Percentiles rank a stretch among this genome's conserved stretches.
Evolutionary conservation across 2,888 invertebrate genomes (phyloP).

Genomic region (Amphiduros pacificus): DNA sequence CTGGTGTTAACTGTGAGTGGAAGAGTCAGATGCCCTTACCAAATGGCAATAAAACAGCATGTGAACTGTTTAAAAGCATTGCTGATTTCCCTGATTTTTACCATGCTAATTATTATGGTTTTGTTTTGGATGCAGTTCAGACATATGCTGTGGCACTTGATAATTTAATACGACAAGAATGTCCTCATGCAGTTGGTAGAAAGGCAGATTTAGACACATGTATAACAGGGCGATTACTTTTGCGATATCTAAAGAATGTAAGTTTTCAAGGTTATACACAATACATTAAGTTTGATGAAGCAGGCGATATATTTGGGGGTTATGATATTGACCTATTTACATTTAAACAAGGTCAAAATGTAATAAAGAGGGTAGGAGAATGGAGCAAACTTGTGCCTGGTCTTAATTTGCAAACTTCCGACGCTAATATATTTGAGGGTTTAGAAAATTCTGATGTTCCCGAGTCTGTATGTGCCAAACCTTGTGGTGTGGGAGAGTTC

Average conservation of each 20-base stretch:
- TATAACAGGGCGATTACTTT: slow-evolving; percentile 31
- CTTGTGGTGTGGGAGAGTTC: slow-evolving; percentile 21
- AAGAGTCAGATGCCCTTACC: no score
- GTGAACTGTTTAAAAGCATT: slow-evolving; percentile 1
- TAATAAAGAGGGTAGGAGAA: neutral
- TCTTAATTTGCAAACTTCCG: neutral
- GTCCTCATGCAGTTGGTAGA: slow-evolving; percentile 27
- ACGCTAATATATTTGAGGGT: neutral
- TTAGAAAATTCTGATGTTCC: neutral
- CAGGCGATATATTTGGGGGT: slow-evolving; percentile 39
- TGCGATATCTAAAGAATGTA: slow-evolving; percentile 23
- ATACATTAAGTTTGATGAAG: slow-evolving; percentile 36
- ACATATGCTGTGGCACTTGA: slow-evolving; percentile 38
- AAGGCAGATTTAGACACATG: slow-evolving; percentile 24
- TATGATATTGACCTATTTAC: slow-evolving; percentile 18
- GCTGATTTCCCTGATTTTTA: slow-evolving; percentile 18
- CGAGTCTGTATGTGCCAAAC: slow-evolving; percentile 27
- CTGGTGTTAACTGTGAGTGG: neutral
- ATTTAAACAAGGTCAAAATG: no score
- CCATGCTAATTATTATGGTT: slow-evolving; percentile 22
- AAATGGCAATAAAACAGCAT: neutral
- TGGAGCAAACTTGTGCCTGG: neutral
- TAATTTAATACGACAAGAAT: slow-evolving; percentile 33
- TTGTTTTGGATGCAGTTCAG: slow-evolving; percentile 38
- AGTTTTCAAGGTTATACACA: slow-evolving; percentile 27